These are phyloP conservation scores for Zaprionus inermis DNA, from an alignment of 1,140 invertebrate species.

Conservation along the genomic window DNA sequence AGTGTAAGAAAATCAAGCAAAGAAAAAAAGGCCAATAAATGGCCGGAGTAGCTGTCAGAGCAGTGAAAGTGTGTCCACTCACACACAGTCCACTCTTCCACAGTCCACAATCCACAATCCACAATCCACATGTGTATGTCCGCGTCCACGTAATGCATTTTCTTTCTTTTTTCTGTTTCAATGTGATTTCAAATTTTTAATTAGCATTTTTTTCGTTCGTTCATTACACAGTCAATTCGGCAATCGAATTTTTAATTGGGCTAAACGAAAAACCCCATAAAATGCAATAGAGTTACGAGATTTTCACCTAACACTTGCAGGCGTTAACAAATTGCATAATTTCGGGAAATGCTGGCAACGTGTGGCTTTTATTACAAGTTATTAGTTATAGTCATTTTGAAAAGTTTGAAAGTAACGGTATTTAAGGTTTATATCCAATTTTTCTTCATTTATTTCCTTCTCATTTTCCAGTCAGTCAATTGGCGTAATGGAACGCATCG, in stretches of 20 bases:
- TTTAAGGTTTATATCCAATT: too few relatives aligned
- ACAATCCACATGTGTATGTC: conserved; percentile 18
- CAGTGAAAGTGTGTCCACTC: conserved; percentile 69
- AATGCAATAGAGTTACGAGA: conserved; percentile 49
- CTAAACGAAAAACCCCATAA: conserved; percentile 34
- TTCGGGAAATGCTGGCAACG: neutral
- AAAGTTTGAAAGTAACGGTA: too few relatives aligned
- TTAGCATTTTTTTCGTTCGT: conserved; percentile 47
- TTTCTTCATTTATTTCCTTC: neutral
- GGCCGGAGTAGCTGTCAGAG: conserved; percentile 57
- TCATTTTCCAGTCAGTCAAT: neutral
- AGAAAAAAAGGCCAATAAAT: conserved; percentile 61
- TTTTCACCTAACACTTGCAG: conserved; percentile 16
- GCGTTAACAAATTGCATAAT: conserved; percentile 18
- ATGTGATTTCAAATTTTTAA: conserved; percentile 60
- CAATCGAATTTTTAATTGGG: conserved; percentile 64
- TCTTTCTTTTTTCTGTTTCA: conserved; percentile 38
- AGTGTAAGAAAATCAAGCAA: conserved; percentile 47
- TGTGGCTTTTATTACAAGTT: neutral
- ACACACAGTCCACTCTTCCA: conserved; percentile 7
- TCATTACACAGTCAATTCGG: conserved; percentile 55
- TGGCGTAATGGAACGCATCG: neutral
- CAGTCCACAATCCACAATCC: conserved; percentile 11
- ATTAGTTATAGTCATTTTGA: too few relatives aligned
- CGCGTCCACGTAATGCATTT: conserved; percentile 50